These are phyloP conservation scores for Tylochromis polylepis DNA, from an alignment of 2,113 vertebrate species.

Conservation along the genomic window DNA sequence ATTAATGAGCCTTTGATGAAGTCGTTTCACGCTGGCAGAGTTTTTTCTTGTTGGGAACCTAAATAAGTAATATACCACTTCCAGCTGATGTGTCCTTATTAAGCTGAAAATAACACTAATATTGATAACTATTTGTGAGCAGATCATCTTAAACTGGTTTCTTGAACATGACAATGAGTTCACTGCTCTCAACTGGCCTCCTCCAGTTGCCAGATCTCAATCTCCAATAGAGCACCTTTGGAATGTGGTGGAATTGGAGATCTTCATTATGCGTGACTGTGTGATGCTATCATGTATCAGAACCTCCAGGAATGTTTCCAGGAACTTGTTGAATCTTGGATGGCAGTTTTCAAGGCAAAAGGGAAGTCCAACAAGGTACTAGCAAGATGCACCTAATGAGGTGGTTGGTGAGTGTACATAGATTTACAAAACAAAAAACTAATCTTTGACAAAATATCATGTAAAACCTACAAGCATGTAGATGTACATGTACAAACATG, in stretches of 20 bases:
- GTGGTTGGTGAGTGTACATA: neutral
- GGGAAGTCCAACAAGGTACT: neutral
- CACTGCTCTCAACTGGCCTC: neutral
- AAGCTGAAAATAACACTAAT: neutral
- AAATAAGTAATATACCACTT: neutral
- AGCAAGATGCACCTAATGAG: neutral
- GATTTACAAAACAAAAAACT: neutral
- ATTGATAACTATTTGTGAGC: neutral
- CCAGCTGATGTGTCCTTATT: neutral
- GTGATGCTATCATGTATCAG: neutral
- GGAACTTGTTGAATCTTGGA: neutral
- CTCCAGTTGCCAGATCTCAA: neutral
- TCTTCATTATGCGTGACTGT: accelerated
- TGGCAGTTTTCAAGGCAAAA: neutral
- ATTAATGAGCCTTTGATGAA: neutral
- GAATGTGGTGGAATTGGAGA: neutral
- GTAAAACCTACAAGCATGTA: no score
- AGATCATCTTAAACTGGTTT: neutral
- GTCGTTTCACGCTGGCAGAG: neutral
- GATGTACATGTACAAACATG: no score
- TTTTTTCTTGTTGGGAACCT: neutral
- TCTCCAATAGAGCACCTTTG: neutral
- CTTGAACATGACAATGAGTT: neutral
- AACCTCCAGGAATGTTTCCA: neutral
- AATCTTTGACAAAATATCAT: accelerated